Evolutionary conservation across 1,140 invertebrate species (phyloP).

Genomic region (Drosophila repletoides): DNA sequence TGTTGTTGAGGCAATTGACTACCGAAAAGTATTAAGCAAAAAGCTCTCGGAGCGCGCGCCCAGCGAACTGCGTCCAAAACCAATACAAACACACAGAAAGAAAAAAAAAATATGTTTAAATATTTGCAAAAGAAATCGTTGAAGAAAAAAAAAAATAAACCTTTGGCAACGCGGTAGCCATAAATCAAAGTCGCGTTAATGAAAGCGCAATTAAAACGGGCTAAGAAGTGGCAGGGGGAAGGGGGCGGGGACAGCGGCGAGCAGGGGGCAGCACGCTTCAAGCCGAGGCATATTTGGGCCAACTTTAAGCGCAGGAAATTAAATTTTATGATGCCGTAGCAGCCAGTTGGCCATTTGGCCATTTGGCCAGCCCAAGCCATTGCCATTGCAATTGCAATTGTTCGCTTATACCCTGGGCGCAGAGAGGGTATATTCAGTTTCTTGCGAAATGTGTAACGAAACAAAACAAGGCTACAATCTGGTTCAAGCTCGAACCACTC

Average conservation of each 20-base stretch:
- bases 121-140: conserved; percentile 80
- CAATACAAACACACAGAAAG: conserved; percentile 61
- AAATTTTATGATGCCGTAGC: conserved; percentile 78
- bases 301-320: conserved; percentile 79
- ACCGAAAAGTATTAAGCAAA: conserved; percentile 77
- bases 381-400: conserved; percentile 20
- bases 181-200: conserved; percentile 81
- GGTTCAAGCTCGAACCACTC: no score
- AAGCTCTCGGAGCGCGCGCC: conserved; percentile 49
- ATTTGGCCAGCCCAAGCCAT: conserved; percentile 50
- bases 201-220: conserved; percentile 79
- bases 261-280: conserved; percentile 1
- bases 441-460: no score
- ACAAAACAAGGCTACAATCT: no score
- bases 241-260: neutral
- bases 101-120: conserved; percentile 59
- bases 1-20: conserved; percentile 65
- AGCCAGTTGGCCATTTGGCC: conserved; percentile 71
- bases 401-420: no score
- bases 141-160: conserved; percentile 62
- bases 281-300: conserved; percentile 66
- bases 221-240: conserved; percentile 7
- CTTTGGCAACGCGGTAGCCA: conserved; percentile 78
- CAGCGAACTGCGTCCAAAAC: conserved; percentile 52
- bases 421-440: no score